Base-by-base conservation (phyloP, 2,113 vertebrate species). In the Vulpes vulpes region DNA sequence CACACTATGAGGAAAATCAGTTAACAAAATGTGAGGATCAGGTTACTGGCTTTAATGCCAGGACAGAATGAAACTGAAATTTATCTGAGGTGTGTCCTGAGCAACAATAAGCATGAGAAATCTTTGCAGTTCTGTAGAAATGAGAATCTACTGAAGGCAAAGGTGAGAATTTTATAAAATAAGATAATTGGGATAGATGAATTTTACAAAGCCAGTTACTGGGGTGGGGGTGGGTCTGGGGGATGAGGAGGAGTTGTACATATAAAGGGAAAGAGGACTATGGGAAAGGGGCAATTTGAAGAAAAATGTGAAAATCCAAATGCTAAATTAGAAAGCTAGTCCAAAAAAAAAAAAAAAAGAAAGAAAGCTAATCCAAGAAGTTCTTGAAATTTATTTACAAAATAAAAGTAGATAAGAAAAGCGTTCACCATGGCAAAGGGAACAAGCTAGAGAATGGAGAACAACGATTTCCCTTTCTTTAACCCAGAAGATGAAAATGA, bases 81-180 rank as follows among this genome's bases (percentile, higher is more conserved):
- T 65, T 25, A 57, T 27, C 12, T 84, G 86, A 96, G 96, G 27
- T 91, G 74, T 38, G 62, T n/a, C 8, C 95, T 95, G 27, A 57
- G 7, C 73, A 4, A 60, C 32, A 43, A 82, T 3, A 87, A 74
- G 79, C n/a, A 65, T 89, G 89, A 97, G 93, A 86, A 80, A 95
- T 69, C 80, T 82, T 65, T 96, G 62, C 15, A 17, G 79, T 67
- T 69, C 74, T 93, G 16, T 62, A 94, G 15, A 49, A 92, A 79
- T 95, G 86, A 93, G 87, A 96, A 55, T 64, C 53, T 73, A 27
- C 49, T 30, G 32, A 14, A 91, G 49, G 1, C 53, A 83, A 17
- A 86, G 78, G 73, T 74, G 88, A 88, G 94, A 73, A 27, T 62
- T 92, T 97, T 22, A 91, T 90, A 86, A 93, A 65, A 96, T 30